phyloP scores from a whole-genome alignment of 2,797 vertebrate species.

The Crax fasciolata region DNA sequence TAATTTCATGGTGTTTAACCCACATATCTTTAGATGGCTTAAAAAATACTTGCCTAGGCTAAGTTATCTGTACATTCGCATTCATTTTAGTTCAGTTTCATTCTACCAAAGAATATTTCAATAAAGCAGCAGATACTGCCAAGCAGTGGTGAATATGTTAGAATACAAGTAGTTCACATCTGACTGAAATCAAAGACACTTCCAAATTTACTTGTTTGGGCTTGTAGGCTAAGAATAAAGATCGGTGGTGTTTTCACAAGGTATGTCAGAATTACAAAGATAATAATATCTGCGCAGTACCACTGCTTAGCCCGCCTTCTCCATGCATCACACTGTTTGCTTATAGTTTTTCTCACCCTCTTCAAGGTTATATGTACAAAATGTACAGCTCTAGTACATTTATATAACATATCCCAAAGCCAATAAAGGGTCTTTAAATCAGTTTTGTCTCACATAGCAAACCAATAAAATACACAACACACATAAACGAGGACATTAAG shows the following conservation, averaged over 20 bases:
- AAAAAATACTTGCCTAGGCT: constrained; percentile 16
- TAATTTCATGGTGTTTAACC: background rate
- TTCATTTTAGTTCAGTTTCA: background rate
- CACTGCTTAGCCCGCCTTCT: background rate
- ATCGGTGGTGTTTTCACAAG: background rate
- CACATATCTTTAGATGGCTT: background rate
- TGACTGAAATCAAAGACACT: background rate
- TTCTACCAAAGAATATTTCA: background rate
- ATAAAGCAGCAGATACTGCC: background rate
- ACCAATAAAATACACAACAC: background rate
- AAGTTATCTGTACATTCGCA: background rate
- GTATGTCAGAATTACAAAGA: background rate
- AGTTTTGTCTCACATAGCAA: background rate
- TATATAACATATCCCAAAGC: background rate
- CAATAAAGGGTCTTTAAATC: background rate
- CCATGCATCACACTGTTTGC: background rate
- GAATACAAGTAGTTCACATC: background rate
- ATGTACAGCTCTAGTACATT: background rate
- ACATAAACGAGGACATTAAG: background rate
- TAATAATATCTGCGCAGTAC: background rate
- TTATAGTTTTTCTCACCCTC: background rate
- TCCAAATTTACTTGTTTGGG: background rate
- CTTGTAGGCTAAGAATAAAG: background rate
- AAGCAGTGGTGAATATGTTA: background rate
- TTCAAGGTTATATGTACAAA: background rate